phyloP scores from a whole-genome alignment of 2,888 invertebrate species.

The Hyposoter didymator region DNA sequence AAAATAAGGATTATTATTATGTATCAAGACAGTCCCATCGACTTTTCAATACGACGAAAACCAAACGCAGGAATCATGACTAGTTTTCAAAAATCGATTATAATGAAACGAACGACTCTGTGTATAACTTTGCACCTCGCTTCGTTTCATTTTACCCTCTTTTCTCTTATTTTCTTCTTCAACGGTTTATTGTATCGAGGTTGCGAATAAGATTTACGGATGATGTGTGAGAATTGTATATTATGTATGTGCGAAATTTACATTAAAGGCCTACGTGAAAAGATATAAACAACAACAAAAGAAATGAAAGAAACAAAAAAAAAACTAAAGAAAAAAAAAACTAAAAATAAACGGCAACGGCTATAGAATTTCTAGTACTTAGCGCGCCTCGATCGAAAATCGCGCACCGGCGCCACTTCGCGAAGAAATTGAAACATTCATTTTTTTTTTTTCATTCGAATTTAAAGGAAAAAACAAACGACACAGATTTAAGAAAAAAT shows the following conservation, averaged over 20 bases:
- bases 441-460: conserved; percentile 61
- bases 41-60: conserved; percentile 58
- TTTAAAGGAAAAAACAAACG: conserved; percentile 34
- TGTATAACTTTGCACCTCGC: conserved; percentile 41
- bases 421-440: conserved; percentile 49
- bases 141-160: conserved; percentile 45
- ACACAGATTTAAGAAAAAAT: conserved; percentile 32
- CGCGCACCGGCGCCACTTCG: conserved; percentile 55
- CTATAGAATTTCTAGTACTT: conserved; percentile 70
- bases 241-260: conserved; percentile 63
- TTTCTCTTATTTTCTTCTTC: conserved; percentile 51
- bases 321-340: conserved; percentile 31
- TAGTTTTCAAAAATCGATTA: conserved; percentile 55
- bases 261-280: conserved; percentile 68
- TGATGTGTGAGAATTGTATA: conserved; percentile 66
- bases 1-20: conserved; percentile 33
- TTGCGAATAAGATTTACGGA: conserved; percentile 53
- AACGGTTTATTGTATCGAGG: conserved; percentile 55
- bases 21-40: conserved; percentile 9
- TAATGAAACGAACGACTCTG: conserved; percentile 46
- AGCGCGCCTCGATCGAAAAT: conserved; percentile 63
- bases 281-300: conserved; percentile 15
- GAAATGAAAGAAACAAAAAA: conserved; percentile 27
- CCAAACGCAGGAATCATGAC: conserved; percentile 63
- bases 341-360: conserved; percentile 55